A percentile compares a stretch with the other conserved stretches of the same genome.
Conservation (phyloP, 1,140 invertebrate species). For the Bombus superbus region DNA sequence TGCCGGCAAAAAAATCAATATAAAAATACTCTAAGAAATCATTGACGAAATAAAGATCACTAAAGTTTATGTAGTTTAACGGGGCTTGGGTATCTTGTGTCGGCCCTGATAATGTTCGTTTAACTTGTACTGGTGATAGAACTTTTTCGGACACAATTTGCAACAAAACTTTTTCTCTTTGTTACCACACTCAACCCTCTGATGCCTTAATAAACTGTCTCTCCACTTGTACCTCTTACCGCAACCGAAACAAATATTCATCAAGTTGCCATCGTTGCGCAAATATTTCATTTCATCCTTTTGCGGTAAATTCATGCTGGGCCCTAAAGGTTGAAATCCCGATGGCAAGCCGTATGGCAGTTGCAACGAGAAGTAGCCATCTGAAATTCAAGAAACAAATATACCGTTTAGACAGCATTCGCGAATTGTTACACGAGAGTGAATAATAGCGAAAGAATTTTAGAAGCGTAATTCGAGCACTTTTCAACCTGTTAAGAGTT, state of each 20-base stretch:
- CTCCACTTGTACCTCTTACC: constrained; percentile 65
- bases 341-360: constrained; percentile 13
- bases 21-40: background rate
- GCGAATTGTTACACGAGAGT: too few relatives aligned
- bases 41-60: background rate
- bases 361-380: constrained; percentile 12
- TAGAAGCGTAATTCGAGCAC: background rate
- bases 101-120: constrained; percentile 49
- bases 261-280: background rate
- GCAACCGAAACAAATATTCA: constrained; percentile 62
- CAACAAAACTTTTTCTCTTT: constrained; percentile 76
- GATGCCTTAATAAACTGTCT: constrained; percentile 65
- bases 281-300: constrained; percentile 1
- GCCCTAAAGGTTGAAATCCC: background rate
- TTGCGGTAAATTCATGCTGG: background rate
- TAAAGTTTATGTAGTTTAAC: background rate
- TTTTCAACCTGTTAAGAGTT: background rate
- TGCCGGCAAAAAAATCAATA: background rate
- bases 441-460: background rate
- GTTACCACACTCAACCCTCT: constrained; percentile 74
- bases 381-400: constrained; percentile 47
- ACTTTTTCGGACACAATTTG: constrained; percentile 73
- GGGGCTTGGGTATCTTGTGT: constrained; percentile 42
- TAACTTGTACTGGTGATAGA: constrained; percentile 70
- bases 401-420: constrained; percentile 16